phyloP scores from a whole-genome alignment of 35 echinoderm and acorn worm species.

The Acanthaster planci region DNA sequence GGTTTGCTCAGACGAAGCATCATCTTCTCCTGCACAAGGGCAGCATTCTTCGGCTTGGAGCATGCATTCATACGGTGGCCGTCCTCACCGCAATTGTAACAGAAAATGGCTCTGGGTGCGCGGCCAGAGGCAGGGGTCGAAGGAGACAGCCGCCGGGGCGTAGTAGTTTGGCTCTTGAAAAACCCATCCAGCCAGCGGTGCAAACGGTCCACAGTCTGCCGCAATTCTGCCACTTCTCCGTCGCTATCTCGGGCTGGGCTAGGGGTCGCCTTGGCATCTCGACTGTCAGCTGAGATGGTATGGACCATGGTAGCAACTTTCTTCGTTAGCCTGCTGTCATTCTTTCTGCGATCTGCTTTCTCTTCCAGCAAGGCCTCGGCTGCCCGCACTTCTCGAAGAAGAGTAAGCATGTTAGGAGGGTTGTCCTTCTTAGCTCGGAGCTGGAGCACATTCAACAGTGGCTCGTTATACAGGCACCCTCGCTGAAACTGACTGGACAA shows the following conservation, averaged over 20 bases:
- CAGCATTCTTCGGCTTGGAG: conserved; percentile 4
- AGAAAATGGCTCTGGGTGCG: background rate
- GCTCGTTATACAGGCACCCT: conserved; percentile 14
- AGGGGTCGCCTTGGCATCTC: background rate
- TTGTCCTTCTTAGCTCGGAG: background rate
- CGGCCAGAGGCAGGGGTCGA: background rate
- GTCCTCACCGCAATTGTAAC: conserved; percentile 42
- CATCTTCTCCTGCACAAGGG: conserved; percentile 50
- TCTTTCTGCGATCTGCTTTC: background rate
- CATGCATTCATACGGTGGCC: conserved; percentile 31
- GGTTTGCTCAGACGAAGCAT: background rate
- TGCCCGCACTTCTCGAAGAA: background rate
- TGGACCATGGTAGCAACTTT: background rate
- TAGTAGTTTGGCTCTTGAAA: background rate
- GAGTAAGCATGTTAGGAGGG: background rate
- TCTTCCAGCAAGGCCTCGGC: background rate
- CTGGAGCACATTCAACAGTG: background rate
- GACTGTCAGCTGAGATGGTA: too few species aligned
- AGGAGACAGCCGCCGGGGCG: background rate
- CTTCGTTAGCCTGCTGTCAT: background rate
- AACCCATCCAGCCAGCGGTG: background rate
- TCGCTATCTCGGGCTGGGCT: background rate
- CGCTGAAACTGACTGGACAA: background rate
- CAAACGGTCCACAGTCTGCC: background rate
- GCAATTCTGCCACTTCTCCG: background rate